Conservation (phyloP, 2,113 vertebrate species). For the Mormoops blainvillei region DNA sequence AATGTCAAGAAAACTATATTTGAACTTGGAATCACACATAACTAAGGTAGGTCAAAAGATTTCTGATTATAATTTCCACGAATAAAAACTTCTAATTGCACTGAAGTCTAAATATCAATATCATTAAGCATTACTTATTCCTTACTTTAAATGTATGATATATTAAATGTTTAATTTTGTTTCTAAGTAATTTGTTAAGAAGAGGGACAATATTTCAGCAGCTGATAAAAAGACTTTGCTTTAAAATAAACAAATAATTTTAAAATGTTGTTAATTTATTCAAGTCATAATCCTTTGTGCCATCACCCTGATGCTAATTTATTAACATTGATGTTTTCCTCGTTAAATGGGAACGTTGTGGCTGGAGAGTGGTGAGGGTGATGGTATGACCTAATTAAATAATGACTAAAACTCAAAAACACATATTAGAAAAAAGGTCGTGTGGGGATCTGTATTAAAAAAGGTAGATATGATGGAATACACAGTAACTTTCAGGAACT, state of each 20-base stretch:
- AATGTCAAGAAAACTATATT: not conserved
- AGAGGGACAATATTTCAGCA: not conserved
- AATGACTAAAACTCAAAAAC: not conserved
- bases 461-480: not conserved
- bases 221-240: not conserved
- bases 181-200: not conserved
- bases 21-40: not conserved
- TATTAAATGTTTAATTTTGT: not conserved
- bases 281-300: not conserved
- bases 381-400: not conserved
- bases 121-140: not conserved
- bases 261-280: not conserved
- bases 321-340: not conserved
- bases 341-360: not conserved
- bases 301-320: not conserved
- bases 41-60: not conserved
- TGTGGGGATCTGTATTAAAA: not conserved
- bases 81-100: not conserved
- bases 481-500: not conserved
- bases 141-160: not conserved
- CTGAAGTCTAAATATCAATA: not conserved
- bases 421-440: not conserved
- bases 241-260: slow-evolving; percentile 9
- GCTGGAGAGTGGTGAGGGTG: not conserved
- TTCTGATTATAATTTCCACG: not conserved